phyloP scores from a whole-genome alignment of 2,797 vertebrate genomes.

The Halcyon chelicuti region DNA sequence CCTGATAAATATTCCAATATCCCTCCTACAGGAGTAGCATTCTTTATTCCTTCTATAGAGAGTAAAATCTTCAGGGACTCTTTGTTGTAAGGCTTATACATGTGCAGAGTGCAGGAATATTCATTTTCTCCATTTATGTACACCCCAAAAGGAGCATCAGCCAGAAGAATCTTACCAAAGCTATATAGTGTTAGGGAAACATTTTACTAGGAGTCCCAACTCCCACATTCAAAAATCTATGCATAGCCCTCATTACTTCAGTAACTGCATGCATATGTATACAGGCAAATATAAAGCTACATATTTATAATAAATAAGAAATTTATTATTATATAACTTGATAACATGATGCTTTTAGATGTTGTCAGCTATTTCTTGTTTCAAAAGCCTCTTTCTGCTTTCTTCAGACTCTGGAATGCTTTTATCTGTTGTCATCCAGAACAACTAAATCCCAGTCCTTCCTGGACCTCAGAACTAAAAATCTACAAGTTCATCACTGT shows the following conservation, averaged over 20 bases:
- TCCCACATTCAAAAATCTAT: not conserved
- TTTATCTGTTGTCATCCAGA: not conserved
- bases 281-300: not conserved
- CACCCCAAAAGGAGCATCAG: not conserved
- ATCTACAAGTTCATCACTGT: not conserved
- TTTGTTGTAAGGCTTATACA: not conserved
- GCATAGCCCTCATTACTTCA: not conserved
- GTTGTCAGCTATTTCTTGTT: not conserved
- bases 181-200: not conserved
- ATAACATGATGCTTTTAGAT: not conserved
- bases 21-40: not conserved
- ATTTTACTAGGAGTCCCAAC: not conserved
- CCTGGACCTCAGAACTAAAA: not conserved
- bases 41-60: constrained; percentile 18
- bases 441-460: not conserved
- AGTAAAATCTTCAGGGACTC: constrained; percentile 12
- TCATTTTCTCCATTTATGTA: not conserved
- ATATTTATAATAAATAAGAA: constrained; percentile 9
- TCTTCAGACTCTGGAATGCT: not conserved
- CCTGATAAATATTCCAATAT: constrained; percentile 55
- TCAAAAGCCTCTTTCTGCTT: not conserved
- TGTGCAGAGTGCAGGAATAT: not conserved
- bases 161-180: not conserved
- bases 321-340: not conserved
- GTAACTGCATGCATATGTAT: not conserved